These are phyloP conservation scores for Gallinago paraguaiae DNA, from an alignment of 2,113 vertebrate species.

Conservation along the genomic window DNA sequence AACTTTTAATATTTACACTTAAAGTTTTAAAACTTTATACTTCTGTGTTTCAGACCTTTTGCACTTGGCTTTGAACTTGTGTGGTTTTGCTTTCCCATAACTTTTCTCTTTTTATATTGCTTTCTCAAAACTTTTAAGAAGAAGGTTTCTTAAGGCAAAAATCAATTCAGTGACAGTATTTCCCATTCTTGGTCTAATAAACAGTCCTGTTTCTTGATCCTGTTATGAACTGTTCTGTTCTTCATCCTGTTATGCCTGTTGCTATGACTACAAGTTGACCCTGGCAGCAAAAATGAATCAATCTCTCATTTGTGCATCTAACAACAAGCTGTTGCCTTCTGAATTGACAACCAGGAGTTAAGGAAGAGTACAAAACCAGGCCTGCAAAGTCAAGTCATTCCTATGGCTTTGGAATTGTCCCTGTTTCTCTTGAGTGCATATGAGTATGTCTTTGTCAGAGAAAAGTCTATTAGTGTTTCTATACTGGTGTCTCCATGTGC, in stretches of 20 bases:
- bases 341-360: not conserved
- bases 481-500: accelerated
- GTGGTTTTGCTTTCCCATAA: not conserved
- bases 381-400: not conserved
- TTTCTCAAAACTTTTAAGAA: not conserved
- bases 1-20: not conserved
- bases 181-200: slow-evolving; percentile 26
- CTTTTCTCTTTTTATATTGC: not conserved
- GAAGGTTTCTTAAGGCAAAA: slow-evolving; percentile 20
- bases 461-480: not conserved
- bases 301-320: slow-evolving; percentile 39
- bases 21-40: not conserved
- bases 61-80: not conserved
- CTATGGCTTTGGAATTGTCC: not conserved
- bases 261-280: slow-evolving; percentile 56
- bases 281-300: slow-evolving; percentile 35
- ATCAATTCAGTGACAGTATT: not conserved
- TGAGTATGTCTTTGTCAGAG: not conserved
- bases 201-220: slow-evolving; percentile 19
- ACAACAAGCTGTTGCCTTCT: not conserved
- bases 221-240: slow-evolving; percentile 26
- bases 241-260: slow-evolving; percentile 57
- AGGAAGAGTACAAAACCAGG: not conserved
- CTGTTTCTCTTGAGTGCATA: not conserved
- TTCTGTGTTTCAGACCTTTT: not conserved